A percentile compares a stretch with the other conserved stretches of the same genome.
These are phyloP conservation scores for Petrocephalus microphthalmus DNA, from an alignment of 2,113 vertebrate species.

Conservation along the genomic window DNA sequence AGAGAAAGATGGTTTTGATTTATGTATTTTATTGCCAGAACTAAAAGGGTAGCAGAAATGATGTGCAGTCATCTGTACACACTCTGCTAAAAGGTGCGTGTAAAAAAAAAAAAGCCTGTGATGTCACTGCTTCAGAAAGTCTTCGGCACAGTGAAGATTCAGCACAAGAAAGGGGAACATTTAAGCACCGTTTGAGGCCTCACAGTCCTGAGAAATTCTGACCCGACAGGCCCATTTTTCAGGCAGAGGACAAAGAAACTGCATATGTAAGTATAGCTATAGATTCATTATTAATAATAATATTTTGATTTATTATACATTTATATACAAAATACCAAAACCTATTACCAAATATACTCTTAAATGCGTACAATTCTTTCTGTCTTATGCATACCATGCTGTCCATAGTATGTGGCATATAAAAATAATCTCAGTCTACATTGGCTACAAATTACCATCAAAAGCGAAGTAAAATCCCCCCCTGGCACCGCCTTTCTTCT, in stretches of 20 bases:
- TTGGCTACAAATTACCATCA: background rate
- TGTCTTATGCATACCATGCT: constrained; percentile 5
- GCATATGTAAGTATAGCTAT: constrained; percentile 7
- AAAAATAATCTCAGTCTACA: constrained; percentile 7
- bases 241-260: background rate
- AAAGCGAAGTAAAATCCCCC: background rate
- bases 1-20: background rate
- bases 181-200: constrained; percentile 22
- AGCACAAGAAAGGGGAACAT: background rate
- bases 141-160: background rate
- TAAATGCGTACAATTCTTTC: constrained; percentile 11
- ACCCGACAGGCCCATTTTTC: background rate
- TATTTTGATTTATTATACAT: constrained; percentile 5
- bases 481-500: background rate
- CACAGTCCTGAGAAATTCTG: constrained; percentile 14
- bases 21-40: background rate
- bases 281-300: background rate
- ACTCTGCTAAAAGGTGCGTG: constrained; percentile 1
- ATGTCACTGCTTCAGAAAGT: background rate
- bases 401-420: background rate
- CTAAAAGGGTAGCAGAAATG: background rate
- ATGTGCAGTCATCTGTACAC: background rate
- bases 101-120: background rate
- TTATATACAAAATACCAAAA: background rate
- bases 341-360: constrained; percentile 5